phyloP scores from a whole-genome alignment of 2,888 invertebrate species.

The Leptinotarsa peninsularis region DNA sequence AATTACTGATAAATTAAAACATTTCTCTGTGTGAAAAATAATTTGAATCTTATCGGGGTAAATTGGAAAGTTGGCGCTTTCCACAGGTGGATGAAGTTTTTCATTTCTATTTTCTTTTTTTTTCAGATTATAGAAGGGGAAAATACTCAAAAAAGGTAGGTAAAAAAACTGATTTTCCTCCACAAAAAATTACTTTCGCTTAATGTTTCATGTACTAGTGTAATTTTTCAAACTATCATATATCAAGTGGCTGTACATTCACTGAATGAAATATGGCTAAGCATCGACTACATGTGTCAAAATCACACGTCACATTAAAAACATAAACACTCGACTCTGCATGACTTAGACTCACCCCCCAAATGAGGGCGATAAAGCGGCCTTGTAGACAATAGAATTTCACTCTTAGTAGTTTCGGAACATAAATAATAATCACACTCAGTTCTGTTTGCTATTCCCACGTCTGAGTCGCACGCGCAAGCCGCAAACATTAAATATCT shows the following conservation, averaged over 20 bases:
- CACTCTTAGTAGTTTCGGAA: slow-evolving; percentile 56
- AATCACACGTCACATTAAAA: slow-evolving; percentile 64
- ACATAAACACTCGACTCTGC: slow-evolving; percentile 58
- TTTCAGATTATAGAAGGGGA: no score
- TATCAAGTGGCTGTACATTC: neutral
- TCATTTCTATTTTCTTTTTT: no score
- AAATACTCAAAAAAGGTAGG: no score
- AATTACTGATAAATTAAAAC: no score
- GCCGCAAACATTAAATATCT: slow-evolving; percentile 66
- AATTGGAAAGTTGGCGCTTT: no score
- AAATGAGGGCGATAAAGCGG: slow-evolving; percentile 52
- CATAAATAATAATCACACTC: slow-evolving; percentile 65
- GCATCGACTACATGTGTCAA: slow-evolving; percentile 58
- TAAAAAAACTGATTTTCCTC: no score
- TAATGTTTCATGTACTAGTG: no score
- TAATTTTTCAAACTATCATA: no score
- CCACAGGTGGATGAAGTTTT: no score
- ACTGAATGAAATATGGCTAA: neutral
- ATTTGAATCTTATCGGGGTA: no score
- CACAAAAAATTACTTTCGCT: no score
- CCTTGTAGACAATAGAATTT: slow-evolving; percentile 59
- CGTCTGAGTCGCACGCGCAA: slow-evolving; percentile 62
- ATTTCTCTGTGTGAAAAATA: no score
- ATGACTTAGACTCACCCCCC: slow-evolving; percentile 39
- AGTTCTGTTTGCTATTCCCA: slow-evolving; percentile 65